Base-by-base conservation (phyloP, 2,797 vertebrate species). In the Phataginus tricuspis region DNA sequence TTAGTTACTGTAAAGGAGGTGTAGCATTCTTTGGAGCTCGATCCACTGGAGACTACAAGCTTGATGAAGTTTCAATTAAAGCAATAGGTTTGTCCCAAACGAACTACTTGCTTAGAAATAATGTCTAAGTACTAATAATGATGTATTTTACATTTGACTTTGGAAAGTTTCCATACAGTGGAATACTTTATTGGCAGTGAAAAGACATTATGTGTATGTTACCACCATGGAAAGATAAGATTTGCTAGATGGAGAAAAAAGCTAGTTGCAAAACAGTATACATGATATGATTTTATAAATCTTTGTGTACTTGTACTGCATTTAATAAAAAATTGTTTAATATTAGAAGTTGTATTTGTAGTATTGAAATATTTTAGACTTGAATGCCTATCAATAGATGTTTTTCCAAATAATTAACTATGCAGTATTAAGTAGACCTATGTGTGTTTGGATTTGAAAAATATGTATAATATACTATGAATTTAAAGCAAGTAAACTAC, bases 81-180 rank as follows among this genome's bases (percentile, higher is more conserved):
- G 98, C 98, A 82, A 99, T 99, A 97, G 98, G 99, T 99, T 97
- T 98, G 99, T 98, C n/a, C 21, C 61, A 23, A 86, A 59, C 29
- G 9, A 96, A 64, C 68, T 87, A 12, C 18, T 94, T 51, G 37
- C 2, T 69, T 94, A 69, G 55, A 84, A 78, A 93, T 93, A 71
- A 86, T 45, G 61, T 5, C 27, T 79, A 31, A 49, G 15, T 49
- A 66, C 83, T 34, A 93, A 53, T 55, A 84, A 49, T 45, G 27
- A 19, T 57, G 1, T 29, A 6, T 64, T 94, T 94, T 88, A 51
- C 42, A 77, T 29, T 77, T 90, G 79, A 75, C 72, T 63, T 77
- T 18, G 72, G 37, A 27, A 85, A 29, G 31, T 69, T 66, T 53
- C 7, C 27, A 11, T 72, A 57, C 49, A 72, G 12, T 5, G 5